Evolutionary conservation across 2,888 invertebrate genomes (phyloP), one percentile per base, ranked within the genome.

Genomic region (Apomyelois bistriatella): DNA sequence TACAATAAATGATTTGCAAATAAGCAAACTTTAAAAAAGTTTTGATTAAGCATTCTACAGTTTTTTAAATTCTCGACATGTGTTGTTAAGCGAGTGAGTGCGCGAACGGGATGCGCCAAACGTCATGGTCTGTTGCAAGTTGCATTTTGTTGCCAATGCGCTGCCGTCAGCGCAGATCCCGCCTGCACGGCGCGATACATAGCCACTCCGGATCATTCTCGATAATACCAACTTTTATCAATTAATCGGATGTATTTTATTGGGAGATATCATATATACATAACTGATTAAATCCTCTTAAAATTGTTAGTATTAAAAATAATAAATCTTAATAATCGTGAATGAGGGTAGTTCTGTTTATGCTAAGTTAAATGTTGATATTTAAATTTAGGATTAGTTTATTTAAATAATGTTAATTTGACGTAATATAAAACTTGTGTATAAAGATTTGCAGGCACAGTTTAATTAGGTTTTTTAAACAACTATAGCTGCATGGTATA

Each of bases 71-170:
- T 22, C 2, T 22, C 22, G 22, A 22, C 5, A 5, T 22, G 22
- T 22, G 22, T 22, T 2, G 22, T 22, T 22, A 22, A 3, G 22
- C 22, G 5, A 22, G 43, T 5, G 13, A 6, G 43, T 5, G 46
- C 32, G 46, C 46, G 46, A 12, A 32, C 10, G 30, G 15, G 32
- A n/a, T 46, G 46, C 46, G 46, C 32, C 30, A 30, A 30, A 43
- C 46, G 46, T 46, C 46, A 46, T 8, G 46, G 32, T 32, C 15
- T 15, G 46, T 7, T 46, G 46, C 15, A 46, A 15, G 32, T 16
- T 46, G 46, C 46, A 46, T 32, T 16, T 46, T 32, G 32, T 30
- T 35, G 32, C 32, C 50, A 49, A 50, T 50, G 48, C 48, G 53
- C 36, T 17, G 38, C 15, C 32, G 32, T 7, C 38, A 9, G 40